Conservation (phyloP, 37 sponge, comb jelly and placozoan species). For the Chondrosia reniformis region DNA sequence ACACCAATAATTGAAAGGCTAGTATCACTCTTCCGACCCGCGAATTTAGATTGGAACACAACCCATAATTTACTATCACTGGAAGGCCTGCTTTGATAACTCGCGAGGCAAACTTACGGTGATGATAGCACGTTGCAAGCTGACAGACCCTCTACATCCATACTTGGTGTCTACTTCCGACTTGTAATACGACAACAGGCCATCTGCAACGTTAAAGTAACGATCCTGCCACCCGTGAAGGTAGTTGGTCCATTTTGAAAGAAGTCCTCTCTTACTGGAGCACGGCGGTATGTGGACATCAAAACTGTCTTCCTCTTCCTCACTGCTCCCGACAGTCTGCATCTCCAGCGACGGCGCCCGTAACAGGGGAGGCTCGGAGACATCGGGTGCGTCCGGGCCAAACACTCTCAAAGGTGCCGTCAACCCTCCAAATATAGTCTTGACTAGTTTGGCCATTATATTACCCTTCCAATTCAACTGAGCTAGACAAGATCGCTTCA, state of each 20-base stretch:
- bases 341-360: not conserved
- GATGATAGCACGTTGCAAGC: constrained; percentile 55
- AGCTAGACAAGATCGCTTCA: too few species aligned
- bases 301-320: constrained; percentile 36
- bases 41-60: too few species aligned
- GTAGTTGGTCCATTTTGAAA: constrained; percentile 95
- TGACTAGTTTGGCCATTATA: constrained; percentile 11
- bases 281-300: not conserved
- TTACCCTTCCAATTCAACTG: not conserved
- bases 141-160: constrained; percentile 90
- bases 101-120: constrained; percentile 57
- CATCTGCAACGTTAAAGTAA: constrained; percentile 67
- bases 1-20: not conserved
- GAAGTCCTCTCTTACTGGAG: constrained; percentile 42
- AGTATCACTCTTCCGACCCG: too few species aligned
- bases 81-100: too few species aligned
- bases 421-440: constrained; percentile 5
- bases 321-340: not conserved
- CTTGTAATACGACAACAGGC: constrained; percentile 82
- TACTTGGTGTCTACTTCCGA: constrained; percentile 75
- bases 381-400: constrained; percentile 1
- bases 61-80: too few species aligned
- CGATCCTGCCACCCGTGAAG: constrained; percentile 95
- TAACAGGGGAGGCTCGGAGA: not conserved
- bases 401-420: constrained; percentile 5